Conservation (phyloP, 2,113 vertebrate species). For the Melierax canorus region DNA sequence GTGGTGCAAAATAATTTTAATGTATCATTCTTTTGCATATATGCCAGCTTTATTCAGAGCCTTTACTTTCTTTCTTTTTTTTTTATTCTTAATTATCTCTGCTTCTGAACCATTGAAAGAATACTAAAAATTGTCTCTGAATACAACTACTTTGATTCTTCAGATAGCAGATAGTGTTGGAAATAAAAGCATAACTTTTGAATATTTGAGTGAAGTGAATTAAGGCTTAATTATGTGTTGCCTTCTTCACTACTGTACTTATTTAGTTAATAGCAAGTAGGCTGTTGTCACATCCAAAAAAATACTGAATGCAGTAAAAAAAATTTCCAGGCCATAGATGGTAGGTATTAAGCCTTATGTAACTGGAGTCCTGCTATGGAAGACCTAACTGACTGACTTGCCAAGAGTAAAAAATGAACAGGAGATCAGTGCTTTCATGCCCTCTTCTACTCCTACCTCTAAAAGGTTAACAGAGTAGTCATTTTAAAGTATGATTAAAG, state of each 20-base stretch:
- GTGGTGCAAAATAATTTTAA: background rate
- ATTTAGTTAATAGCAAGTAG: background rate
- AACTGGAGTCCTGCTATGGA: rapidly evolving
- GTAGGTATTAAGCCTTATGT: background rate
- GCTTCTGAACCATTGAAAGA: background rate
- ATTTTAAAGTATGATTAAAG: background rate
- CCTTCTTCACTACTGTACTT: background rate
- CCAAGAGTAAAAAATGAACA: background rate
- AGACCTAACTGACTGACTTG: background rate
- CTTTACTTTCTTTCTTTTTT: background rate
- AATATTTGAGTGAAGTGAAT: background rate
- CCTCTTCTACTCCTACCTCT: background rate
- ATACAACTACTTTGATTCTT: background rate
- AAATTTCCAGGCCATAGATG: background rate
- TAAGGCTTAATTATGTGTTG: background rate
- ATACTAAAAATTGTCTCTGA: background rate
- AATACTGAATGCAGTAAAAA: background rate
- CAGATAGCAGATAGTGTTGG: background rate
- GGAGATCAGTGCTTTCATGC: background rate
- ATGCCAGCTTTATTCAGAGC: background rate
- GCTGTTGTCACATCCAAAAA: background rate
- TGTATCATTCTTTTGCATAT: background rate
- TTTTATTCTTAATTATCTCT: background rate
- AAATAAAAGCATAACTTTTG: background rate
- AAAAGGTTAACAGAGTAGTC: background rate